Evolutionary conservation across 2,888 invertebrate species (phyloP).

Genomic region (Lamellibrachia satsuma): DNA sequence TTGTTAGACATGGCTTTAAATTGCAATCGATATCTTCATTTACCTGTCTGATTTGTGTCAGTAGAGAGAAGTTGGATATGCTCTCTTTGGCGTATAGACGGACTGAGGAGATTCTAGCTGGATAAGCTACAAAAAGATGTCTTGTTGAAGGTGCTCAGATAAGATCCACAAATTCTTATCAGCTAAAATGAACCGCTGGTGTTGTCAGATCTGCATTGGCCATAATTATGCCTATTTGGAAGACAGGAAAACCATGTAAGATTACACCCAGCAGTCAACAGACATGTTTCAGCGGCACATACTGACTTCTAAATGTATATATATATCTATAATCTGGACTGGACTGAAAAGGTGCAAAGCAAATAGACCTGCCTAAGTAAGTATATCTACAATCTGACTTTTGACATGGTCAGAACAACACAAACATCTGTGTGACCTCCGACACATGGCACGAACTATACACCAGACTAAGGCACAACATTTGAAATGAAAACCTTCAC

Average conservation of each 20-base stretch:
- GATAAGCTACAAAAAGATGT: conserved; percentile 13
- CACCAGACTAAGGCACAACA: neutral
- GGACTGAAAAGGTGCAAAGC: neutral
- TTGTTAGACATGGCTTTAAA: conserved; percentile 13
- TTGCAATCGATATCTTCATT: conserved; percentile 17
- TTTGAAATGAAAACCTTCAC: neutral
- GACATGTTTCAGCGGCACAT: neutral
- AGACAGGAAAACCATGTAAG: conserved; percentile 13
- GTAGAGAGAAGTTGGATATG: neutral
- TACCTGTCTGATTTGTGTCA: neutral
- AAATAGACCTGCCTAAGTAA: neutral
- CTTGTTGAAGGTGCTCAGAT: neutral
- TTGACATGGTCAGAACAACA: neutral
- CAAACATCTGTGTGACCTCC: neutral
- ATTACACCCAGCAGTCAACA: neutral
- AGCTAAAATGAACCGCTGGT: neutral
- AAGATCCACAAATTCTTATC: neutral
- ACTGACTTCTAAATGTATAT: neutral
- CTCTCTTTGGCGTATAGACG: neutral
- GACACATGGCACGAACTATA: neutral
- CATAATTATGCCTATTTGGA: conserved; percentile 12
- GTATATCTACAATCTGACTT: neutral
- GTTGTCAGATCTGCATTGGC: conserved; percentile 6
- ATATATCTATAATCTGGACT: neutral
- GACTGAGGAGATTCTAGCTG: neutral